These are phyloP conservation scores for Scaptodrosophila latifasciaeformis DNA, from an alignment of 2,888 invertebrate species.

Conservation along the genomic window DNA sequence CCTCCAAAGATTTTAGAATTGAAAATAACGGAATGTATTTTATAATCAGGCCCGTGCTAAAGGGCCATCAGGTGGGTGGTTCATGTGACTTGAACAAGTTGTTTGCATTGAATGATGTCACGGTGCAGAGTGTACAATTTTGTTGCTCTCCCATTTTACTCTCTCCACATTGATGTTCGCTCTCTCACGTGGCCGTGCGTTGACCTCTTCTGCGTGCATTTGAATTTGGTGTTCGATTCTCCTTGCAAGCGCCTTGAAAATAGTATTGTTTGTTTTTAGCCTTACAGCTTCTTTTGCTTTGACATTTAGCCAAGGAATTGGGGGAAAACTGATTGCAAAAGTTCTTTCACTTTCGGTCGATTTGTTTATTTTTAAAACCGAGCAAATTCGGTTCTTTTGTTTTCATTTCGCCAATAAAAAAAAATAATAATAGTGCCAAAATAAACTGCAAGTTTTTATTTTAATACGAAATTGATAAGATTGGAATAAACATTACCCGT, in stretches of 20 bases:
- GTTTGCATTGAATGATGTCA: no score
- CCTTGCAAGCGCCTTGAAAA: conserved; percentile 40
- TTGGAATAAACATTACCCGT: no score
- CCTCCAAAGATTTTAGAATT: no score
- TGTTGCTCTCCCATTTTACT: no score
- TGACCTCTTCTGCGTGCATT: conserved; percentile 37
- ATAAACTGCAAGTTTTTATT: not conserved
- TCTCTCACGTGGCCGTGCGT: conserved; percentile 32
- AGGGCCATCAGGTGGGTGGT: no score
- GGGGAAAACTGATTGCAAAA: conserved; percentile 18
- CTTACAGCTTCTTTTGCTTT: conserved; percentile 16
- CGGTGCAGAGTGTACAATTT: no score
- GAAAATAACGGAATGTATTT: no score
- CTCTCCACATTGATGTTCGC: not conserved
- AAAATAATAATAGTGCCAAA: conserved; percentile 8
- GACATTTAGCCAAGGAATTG: conserved; percentile 44
- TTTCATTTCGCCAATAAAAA: conserved; percentile 10
- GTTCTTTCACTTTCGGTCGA: conserved; percentile 30
- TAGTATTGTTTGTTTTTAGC: conserved; percentile 24
- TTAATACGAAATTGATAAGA: not conserved
- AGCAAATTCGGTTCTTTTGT: no score
- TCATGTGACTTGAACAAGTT: no score
- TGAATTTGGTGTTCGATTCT: not conserved
- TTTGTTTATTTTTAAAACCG: not conserved
- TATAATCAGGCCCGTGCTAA: no score